Conservation (phyloP, 1,140 invertebrate genomes). For the Phymorhynchus buccinoides region DNA sequence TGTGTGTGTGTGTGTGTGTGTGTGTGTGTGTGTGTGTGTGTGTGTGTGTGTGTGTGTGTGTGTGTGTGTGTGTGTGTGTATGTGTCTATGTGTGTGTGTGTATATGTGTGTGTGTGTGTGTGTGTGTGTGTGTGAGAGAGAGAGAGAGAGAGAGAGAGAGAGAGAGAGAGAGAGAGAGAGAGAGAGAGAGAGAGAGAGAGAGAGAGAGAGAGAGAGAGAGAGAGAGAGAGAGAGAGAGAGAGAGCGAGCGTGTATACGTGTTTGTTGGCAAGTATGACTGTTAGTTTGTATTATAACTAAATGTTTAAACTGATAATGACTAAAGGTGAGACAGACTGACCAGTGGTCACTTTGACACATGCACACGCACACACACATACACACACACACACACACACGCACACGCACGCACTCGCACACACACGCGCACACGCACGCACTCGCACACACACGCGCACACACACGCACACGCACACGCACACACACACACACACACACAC, state of each 20-base stretch:
- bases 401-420: no score
- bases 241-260: no score
- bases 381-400: not conserved
- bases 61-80: not conserved
- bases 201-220: not conserved
- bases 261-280: no score
- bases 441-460: not conserved
- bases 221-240: not conserved
- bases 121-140: not conserved
- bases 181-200: not conserved
- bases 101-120: not conserved
- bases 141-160: not conserved
- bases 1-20: not conserved
- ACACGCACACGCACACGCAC: not conserved
- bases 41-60: not conserved
- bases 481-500: slow-evolving; percentile 26
- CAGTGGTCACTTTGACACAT: no score
- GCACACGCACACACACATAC: not conserved
- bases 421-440: no score
- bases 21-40: not conserved
- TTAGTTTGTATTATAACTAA: no score
- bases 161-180: not conserved
- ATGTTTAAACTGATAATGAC: no score
- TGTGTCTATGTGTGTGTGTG: not conserved
- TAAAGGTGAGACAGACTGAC: no score